Base-by-base conservation (phyloP, 2,113 vertebrate genomes). In the Centropus bengalensis region DNA sequence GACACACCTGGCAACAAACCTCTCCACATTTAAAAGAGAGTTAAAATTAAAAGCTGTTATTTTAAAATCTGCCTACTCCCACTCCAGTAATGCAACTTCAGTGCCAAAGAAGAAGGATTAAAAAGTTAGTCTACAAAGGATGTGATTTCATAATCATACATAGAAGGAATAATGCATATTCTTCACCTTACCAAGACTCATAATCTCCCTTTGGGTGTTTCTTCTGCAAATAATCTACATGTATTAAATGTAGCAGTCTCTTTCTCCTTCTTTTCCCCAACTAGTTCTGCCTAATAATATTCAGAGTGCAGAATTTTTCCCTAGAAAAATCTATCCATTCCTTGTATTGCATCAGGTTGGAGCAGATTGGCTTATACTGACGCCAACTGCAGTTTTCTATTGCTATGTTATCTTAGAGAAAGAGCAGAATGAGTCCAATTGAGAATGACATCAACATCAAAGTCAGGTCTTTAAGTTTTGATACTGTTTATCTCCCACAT, bases 1-100 rank as follows among this genome's bases (percentile, higher is more conserved):
- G 74, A 70, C 51, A 69, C 28, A 93, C 26, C 82, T 96, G 56
- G 30, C 0, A 45, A 85, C 24, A 60, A 90, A 83, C 88, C 14
- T 52, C 26, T 40, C 23, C 63, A 45, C 54, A 66, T 88, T 85
- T 82, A 32, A 82, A 79, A 82, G 14, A 76, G 10, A 8, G 33
- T 80, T 88, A 88, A 92, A 70, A 14, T 88, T 77, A 77, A 11
- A 3, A 90, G 36, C 47, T 83, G 80, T 71, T 90, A 30, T 75
- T 90, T 90, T 83, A 64, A 96, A 96, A 92, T 74, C 68, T 90
- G 71, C 33, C 90, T 67, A 88, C 86, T 91, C 80, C 92, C 60
- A 88, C 52, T 91, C 68, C 66, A 93, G 86, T 75, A 92, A 95
- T 92, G 92, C 30, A 70, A 28, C 33, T 68, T 56, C 40, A 71